These are phyloP conservation scores for Luperina nickerlii DNA, from an alignment of 2,888 invertebrate species.

Conservation along the genomic window DNA sequence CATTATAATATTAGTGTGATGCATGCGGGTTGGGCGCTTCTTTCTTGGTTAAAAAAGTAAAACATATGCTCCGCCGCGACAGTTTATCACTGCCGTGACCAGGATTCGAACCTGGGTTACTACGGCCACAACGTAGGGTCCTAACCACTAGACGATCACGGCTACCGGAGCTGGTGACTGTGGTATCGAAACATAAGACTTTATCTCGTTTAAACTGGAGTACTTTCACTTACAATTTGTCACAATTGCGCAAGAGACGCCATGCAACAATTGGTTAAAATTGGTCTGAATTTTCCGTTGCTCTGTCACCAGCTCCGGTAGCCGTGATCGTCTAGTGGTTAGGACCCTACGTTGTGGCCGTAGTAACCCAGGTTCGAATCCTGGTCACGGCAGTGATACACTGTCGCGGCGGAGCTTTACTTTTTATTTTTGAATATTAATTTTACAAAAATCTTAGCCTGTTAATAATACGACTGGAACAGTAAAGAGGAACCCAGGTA, in stretches of 20 bases:
- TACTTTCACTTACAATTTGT: constrained; percentile 44
- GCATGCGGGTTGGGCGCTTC: neutral
- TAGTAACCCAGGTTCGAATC: constrained; percentile 94
- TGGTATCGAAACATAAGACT: constrained; percentile 5
- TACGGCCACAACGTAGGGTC: constrained; percentile 94
- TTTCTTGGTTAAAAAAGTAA: neutral
- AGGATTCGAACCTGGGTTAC: constrained; percentile 94
- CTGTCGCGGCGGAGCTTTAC: constrained; percentile 5
- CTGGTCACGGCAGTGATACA: constrained; percentile 82
- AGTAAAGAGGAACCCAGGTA: neutral
- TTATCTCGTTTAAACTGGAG: constrained; percentile 16
- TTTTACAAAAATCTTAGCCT: neutral
- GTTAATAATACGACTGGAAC: neutral
- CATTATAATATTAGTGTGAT: no score
- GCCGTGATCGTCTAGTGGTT: constrained; percentile 86
- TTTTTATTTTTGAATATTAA: constrained; percentile 1
- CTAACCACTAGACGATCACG: constrained; percentile 89
- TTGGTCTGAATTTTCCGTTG: neutral
- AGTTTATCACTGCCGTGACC: constrained; percentile 78
- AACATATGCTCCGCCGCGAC: constrained; percentile 2
- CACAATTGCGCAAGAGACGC: constrained; percentile 27
- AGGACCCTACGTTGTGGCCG: constrained; percentile 95
- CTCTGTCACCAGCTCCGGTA: constrained; percentile 70
- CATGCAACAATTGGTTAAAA: neutral
- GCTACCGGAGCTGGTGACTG: constrained; percentile 74